Evolutionary conservation across 2,113 vertebrate species (phyloP), one percentile per base, ranked within the genome.

Genomic region (Alectura lathami): DNA sequence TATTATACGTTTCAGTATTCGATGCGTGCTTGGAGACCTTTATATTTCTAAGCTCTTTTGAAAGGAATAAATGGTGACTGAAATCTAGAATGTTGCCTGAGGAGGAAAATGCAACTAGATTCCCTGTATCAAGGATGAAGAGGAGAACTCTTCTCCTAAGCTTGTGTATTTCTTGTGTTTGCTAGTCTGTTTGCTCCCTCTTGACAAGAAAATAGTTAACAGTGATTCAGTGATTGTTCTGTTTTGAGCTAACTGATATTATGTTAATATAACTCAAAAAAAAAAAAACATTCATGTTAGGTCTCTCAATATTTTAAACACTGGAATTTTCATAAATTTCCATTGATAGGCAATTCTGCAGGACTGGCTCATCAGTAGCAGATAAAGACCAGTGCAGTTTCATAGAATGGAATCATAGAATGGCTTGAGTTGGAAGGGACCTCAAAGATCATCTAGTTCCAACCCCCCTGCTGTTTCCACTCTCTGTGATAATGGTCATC

Each of bases 401-500:
- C 32, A n/a, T n/a, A n/a, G n/a, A n/a, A n/a, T n/a, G n/a, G n/a
- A n/a, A n/a, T n/a, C n/a, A n/a, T n/a, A n/a, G n/a, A n/a, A n/a
- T n/a, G n/a, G n/a, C n/a, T n/a, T n/a, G n/a, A n/a, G n/a, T n/a
- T n/a, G n/a, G n/a, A n/a, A n/a, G n/a, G n/a, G n/a, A n/a, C n/a
- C n/a, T n/a, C n/a, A n/a, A n/a, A n/a, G n/a, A n/a, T n/a, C n/a
- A n/a, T n/a, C n/a, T n/a, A n/a, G n/a, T n/a, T n/a, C n/a, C n/a
- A n/a, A n/a, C n/a, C n/a, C n/a, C n/a, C n/a, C n/a, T n/a, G n/a
- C 60, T 42, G 50, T 11, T 63, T 32, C 40, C 42, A 1, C 23
- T 56, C 21, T 53, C 29, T 6, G 1, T 30, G 21, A 13, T 0
- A 24, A 16, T 11, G 22, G 8, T 32, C 17, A 60, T 50, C 14